A percentile compares a stretch with the other conserved stretches of the same genome.
These are phyloP conservation scores for Clavelina lepadiformis DNA, from an alignment of 23 tunicate species.

Conservation along the genomic window DNA sequence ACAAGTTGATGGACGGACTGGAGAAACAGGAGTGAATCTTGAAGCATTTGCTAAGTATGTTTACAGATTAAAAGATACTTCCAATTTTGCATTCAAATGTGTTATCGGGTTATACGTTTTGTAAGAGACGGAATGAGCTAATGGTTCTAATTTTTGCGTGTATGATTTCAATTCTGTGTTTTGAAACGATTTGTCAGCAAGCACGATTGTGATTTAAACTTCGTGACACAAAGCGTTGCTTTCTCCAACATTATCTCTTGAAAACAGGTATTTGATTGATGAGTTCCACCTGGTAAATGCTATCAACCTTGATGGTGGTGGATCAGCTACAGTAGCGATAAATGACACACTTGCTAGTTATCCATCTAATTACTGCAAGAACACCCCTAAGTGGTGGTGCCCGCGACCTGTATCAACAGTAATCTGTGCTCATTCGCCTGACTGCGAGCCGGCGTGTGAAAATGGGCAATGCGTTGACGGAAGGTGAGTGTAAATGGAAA, in stretches of 20 bases:
- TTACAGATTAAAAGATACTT: too few species aligned
- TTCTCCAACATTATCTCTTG: too few species aligned
- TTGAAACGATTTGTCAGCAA: too few species aligned
- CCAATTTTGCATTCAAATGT: too few species aligned
- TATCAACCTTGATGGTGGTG: conserved; percentile 86
- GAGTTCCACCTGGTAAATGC: conserved; percentile 72
- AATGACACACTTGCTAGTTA: conserved; percentile 59
- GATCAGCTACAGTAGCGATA: conserved; percentile 62
- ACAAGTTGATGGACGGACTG: conserved; percentile 75
- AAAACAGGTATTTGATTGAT: conserved; percentile 66
- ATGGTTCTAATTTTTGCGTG: too few species aligned
- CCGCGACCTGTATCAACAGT: conserved; percentile 51
- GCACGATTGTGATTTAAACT: too few species aligned
- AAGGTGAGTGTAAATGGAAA: too few species aligned
- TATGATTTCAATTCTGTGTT: too few species aligned
- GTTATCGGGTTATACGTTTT: too few species aligned
- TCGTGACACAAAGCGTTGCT: too few species aligned
- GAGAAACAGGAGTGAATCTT: conserved; percentile 49
- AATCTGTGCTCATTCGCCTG: conserved; percentile 60
- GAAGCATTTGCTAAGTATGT: conserved; percentile 55
- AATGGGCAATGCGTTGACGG: conserved; percentile 55
- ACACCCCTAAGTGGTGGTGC: conserved; percentile 65
- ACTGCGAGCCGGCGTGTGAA: conserved; percentile 37
- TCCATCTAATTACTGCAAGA: conserved; percentile 69
- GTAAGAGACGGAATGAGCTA: too few species aligned